Percentiles rank a stretch among this genome's conserved stretches.
Conservation (phyloP, 1,140 invertebrate genomes). For the Hermetia illucens region DNA sequence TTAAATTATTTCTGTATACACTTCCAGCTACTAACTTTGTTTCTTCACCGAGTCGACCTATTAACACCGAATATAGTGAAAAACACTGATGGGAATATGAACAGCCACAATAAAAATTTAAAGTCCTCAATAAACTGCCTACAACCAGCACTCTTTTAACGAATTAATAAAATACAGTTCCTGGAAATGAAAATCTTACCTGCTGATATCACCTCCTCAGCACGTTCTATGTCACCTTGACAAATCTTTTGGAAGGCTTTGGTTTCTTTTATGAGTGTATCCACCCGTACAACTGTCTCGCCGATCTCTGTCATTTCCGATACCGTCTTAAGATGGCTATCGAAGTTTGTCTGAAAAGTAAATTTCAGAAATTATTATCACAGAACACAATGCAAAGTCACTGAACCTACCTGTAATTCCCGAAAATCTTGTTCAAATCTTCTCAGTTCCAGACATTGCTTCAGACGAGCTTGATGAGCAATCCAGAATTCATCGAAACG, state of each 20-base stretch:
- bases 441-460: slow-evolving; percentile 75
- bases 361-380: slow-evolving; percentile 23
- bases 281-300: slow-evolving; percentile 64
- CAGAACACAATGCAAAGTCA: not conserved
- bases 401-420: slow-evolving; percentile 49
- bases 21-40: no score
- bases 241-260: slow-evolving; percentile 61
- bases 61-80: no score
- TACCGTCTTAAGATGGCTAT: slow-evolving; percentile 54
- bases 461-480: slow-evolving; percentile 72
- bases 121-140: no score
- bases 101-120: no score
- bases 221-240: slow-evolving; percentile 61
- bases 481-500: slow-evolving; percentile 91
- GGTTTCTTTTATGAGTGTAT: slow-evolving; percentile 61
- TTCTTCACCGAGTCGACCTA: no score
- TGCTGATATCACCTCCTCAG: slow-evolving; percentile 59
- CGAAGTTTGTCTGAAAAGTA: slow-evolving; percentile 41
- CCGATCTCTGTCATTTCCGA: slow-evolving; percentile 76
- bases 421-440: slow-evolving; percentile 82
- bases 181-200: no score
- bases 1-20: no score
- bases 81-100: no score
- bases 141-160: no score
- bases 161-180: no score